These are phyloP conservation scores for Aporophyla nigra DNA, from an alignment of 2,888 invertebrate species.

Conservation along the genomic window DNA sequence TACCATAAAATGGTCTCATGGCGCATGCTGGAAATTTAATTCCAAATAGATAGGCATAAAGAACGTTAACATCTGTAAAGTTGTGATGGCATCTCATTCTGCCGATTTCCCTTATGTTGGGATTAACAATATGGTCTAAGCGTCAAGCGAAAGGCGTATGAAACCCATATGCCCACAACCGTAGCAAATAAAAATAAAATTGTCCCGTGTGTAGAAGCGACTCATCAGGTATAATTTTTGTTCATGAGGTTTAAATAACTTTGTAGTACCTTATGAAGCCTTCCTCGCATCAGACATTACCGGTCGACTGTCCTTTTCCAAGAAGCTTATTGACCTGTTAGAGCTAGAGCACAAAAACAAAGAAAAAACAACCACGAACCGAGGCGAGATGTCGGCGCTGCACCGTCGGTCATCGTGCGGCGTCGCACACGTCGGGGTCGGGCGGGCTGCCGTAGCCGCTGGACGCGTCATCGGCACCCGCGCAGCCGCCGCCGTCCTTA, in stretches of 20 bases:
- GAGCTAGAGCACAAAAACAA: background rate
- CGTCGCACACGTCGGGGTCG: slow-evolving; percentile 92
- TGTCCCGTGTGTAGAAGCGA: background rate
- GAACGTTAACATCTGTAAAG: background rate
- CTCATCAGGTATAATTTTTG: background rate
- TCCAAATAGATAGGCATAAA: background rate
- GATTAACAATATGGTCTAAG: slow-evolving; percentile 11
- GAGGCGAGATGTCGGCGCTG: slow-evolving; percentile 88
- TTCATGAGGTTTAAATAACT: background rate
- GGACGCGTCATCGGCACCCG: slow-evolving; percentile 93
- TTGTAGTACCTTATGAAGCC: too few species aligned
- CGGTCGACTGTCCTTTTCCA: background rate
- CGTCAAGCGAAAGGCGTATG: background rate
- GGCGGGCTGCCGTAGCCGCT: slow-evolving; percentile 95
- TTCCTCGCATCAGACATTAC: background rate
- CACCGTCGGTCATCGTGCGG: slow-evolving; percentile 88
- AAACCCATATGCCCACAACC: background rate
- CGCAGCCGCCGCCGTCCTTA: slow-evolving; percentile 86
- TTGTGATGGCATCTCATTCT: slow-evolving; percentile 4
- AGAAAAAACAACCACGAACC: slow-evolving; percentile 69
- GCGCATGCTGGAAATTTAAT: background rate
- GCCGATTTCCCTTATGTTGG: background rate
- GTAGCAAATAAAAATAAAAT: background rate
- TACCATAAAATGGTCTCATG: background rate
- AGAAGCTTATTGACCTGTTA: too few species aligned